These are phyloP conservation scores for Sebastes itinus DNA, from an alignment of 2,797 vertebrate genomes.

Conservation along the genomic window DNA sequence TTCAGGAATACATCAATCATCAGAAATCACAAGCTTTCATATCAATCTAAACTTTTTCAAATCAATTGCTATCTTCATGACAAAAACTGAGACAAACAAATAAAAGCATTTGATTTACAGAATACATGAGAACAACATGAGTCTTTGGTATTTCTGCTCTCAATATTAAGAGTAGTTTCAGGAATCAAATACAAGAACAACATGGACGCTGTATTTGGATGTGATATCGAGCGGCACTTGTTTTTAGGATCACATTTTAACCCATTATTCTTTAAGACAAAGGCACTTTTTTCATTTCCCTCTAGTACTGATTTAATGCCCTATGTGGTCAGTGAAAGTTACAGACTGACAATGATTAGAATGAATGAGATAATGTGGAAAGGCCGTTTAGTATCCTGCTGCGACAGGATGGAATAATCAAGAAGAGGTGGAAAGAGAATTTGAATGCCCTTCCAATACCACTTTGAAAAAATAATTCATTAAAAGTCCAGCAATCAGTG, in stretches of 20 bases:
- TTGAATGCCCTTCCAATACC: not conserved
- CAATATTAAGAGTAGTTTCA: not conserved
- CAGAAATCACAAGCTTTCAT: not conserved
- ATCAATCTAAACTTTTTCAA: not conserved
- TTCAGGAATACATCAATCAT: conserved; percentile 45
- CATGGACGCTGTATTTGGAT: not conserved
- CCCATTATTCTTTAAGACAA: not conserved
- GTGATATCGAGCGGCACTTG: not conserved
- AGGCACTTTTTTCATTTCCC: conserved; percentile 8
- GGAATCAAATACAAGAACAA: not conserved
- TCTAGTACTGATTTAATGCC: not conserved
- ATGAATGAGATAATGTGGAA: not conserved
- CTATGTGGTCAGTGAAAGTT: not conserved
- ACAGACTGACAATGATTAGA: not conserved
- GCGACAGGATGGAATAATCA: not conserved
- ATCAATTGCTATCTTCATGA: not conserved
- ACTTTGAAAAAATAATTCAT: not conserved
- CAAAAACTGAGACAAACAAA: not conserved
- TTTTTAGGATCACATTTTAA: not conserved
- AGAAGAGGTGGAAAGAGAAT: not conserved
- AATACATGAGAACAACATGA: not conserved
- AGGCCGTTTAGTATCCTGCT: not conserved
- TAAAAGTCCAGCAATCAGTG: not conserved
- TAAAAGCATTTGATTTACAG: not conserved
- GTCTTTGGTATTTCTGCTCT: conserved; percentile 35